Evolutionary conservation across 2,888 invertebrate genomes (phyloP), one percentile per base, ranked within the genome.

Genomic region (Bombylius major): DNA sequence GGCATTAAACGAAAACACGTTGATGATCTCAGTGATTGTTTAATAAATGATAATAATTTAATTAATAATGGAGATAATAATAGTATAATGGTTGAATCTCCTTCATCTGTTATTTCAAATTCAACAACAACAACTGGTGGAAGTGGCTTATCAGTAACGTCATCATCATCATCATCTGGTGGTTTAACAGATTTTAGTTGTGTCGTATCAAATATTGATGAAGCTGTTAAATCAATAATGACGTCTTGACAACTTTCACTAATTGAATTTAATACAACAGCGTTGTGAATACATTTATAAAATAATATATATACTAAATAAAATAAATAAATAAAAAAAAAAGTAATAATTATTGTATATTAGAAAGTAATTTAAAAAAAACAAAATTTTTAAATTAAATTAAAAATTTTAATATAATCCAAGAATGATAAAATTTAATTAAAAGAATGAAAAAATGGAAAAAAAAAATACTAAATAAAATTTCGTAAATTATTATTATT

Each of bases 201-300:
- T 63, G 77, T 23, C 23, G 23, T 77, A 61, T 62, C 70, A 50
- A 68, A 69, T 53, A 67, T 78, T 48, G 78, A 78, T 60, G 77
- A 78, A 64, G 77, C 78, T 39, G 77, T 79, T 44, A 76, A 78
- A 61, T 78, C 79, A 57, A 79, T 79, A 62, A 72, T 78, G 66
- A 75, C 74, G 53, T 76, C 75, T 67, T 76, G 76, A 76, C 55
- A 55, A 39, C 50, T 55, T 55, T 51, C 55, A 23, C 44, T 53
- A 13, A 61, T 61, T 54, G 62, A 61, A 57, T 60, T 62, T 53
- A 59, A 60, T 54, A 59, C 62, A 47, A 59, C 59, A 51, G 59
- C 61, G 47, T 58, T 60, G 55, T 61, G 55, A 59, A 55, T 50
- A 23, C 31, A 23, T 23, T 42, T 47, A 42, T 32, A 47, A 39